Evolutionary conservation across 2,797 vertebrate species (phyloP).

Genomic region (Oreochromis mossambicus): DNA sequence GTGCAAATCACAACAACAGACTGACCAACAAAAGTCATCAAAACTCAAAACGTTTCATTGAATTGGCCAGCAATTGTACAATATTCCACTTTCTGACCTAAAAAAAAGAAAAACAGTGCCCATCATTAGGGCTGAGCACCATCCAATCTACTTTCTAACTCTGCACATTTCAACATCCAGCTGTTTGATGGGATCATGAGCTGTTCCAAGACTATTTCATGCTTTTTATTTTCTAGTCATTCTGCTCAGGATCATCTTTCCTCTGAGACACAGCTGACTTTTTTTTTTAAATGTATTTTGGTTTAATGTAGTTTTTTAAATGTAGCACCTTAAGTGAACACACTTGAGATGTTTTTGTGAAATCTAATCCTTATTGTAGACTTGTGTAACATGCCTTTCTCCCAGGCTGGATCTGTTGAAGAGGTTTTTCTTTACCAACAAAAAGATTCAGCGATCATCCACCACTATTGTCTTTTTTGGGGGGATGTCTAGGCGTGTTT

Average conservation of each 20-base stretch:
- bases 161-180: not conserved
- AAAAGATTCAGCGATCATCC: not conserved
- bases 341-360: fast-evolving
- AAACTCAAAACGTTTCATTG: fast-evolving
- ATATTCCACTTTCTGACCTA: not conserved
- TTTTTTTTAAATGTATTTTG: not conserved
- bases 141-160: not conserved
- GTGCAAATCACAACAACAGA: too few species aligned
- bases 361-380: not conserved
- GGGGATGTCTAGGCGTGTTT: fast-evolving
- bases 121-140: not conserved
- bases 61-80: fast-evolving
- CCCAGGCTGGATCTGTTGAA: not conserved
- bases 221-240: fast-evolving
- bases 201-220: not conserved
- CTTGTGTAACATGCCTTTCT: not conserved
- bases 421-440: not conserved
- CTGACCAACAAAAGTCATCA: not conserved
- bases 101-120: fast-evolving
- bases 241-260: fast-evolving
- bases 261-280: not conserved
- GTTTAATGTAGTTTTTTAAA: fast-evolving
- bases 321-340: not conserved
- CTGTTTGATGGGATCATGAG: not conserved
- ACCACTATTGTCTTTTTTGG: not conserved